Evolutionary conservation across 1,140 invertebrate species (phyloP), one percentile per base, ranked within the genome.

Genomic region (Dendroctonus ponderosae): DNA sequence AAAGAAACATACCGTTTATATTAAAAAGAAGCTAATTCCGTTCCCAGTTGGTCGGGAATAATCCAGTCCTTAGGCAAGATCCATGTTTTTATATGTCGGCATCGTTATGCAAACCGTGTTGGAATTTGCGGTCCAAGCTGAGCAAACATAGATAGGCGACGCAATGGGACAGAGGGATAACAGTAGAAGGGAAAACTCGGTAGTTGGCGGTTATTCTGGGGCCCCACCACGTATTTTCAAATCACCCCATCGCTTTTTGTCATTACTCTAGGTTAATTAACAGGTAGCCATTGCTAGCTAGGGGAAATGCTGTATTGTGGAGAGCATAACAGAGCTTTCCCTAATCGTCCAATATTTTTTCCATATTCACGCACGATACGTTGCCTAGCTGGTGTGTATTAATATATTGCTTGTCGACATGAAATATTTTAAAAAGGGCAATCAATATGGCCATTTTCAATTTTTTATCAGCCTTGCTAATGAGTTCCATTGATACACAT

Each of bases 101-200:
- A 56, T 67, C 66, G 58, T 48, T 67, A 62, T 62, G 59, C 66
- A 67, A 67, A 58, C 66, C 12, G 40, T 56, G 66, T 52, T 46
- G 50, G 59, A 67, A 67, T 54, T 56, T 67, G 59, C 59, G 66
- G 66, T 67, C 66, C 66, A 67, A 62, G 66, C 66, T 67, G 66
- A 67, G 59, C 38, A 67, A 67, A 67, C 66, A 67, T 66, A 76
- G 75, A 77, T 77, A 76, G 74, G 74, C 66, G 41, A 52, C 46
- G 57, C 66, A 62, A 44, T 59, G 58, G 50, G 50, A 60, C 48
- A 53, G 26, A 51, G 64, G 64, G 57, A 53, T 66, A 50, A 42
- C 57, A 44, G 50, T 39, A 44, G 41, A 66, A 59, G 56, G 49
- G 56, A 52, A 46, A 42, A 38, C 57, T 60, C 53, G 15, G 49